phyloP scores from a whole-genome alignment of 2,113 vertebrate species.

The Clarias magur region DNA sequence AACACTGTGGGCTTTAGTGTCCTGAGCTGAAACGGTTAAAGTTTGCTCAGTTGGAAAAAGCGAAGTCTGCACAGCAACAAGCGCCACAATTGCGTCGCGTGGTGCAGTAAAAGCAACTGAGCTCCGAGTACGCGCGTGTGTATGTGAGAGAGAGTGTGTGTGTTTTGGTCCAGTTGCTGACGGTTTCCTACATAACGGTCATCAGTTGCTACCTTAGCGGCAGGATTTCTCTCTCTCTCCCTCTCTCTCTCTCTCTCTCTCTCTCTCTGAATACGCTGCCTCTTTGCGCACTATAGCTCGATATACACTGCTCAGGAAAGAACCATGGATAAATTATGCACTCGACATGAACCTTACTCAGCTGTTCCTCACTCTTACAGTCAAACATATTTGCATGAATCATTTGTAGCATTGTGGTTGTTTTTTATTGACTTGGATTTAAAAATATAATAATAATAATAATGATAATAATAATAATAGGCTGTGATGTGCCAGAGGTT shows the following conservation, averaged over 20 bases:
- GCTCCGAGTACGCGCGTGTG: conserved; percentile 59
- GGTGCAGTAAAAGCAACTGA: conserved; percentile 70
- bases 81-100: conserved; percentile 76
- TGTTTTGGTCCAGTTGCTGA: conserved; percentile 73
- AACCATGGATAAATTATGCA: neutral
- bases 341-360: neutral
- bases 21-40: conserved; percentile 68
- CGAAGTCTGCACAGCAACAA: conserved; percentile 83
- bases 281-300: neutral
- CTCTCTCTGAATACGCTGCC: neutral
- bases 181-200: conserved; percentile 59
- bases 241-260: neutral
- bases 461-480: neutral
- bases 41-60: conserved; percentile 62
- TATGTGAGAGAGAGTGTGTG: too few relatives aligned
- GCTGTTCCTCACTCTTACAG: neutral
- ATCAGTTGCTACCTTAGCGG: conserved; percentile 28
- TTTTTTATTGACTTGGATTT: neutral
- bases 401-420: neutral
- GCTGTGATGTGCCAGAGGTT: neutral
- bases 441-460: neutral
- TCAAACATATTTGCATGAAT: neutral
- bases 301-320: neutral
- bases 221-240: neutral
- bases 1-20: neutral